Base-by-base conservation (phyloP, 2,888 invertebrate species). In the Lepidocyrtoides sp. region DNA sequence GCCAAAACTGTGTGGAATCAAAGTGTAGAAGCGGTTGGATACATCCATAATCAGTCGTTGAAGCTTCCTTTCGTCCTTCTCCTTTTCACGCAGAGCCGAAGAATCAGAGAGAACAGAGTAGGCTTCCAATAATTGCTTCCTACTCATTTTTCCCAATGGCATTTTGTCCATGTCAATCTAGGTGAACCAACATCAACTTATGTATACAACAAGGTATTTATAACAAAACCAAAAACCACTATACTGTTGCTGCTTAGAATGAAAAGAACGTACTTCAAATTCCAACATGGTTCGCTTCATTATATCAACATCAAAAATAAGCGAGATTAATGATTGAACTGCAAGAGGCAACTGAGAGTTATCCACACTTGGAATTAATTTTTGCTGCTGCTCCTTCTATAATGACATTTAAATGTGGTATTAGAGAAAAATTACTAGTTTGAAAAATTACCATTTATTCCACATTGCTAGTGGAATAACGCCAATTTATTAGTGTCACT, bases 111-210 rank as follows among this genome's bases (percentile, higher is more conserved):
- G 95, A 0, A 99, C 97, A 81, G 95, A 95, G 95, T 97, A 99
- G 0, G 99, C 99, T 48, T 96, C 96, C 94, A 98, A 97, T 88
- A 99, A 97, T 96, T 99, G 98, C 86, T 97, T 97, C 95, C 98
- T 97, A 0, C 99, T 99, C 12, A 99, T 95, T 95, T 99, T 99
- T 26, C 99, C 99, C 8, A 99, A 96, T 0, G 99, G 99, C 99
- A 99, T 99, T 95, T 99, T 99, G 92, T 99, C 98, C 94, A 98
- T 96, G 95, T 99, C 99, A 94, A 99, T 96, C 96, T 96, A 75
- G 94, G 94, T 84, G 23, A 63, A 82, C 23, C 36, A 72, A 84
- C 36, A 17, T 36, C 48, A 20, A 23, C 48, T 14, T 14, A 48
- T 48, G 12, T n/a, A 10, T 41, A 41, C n/a, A n/a, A 36, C 7